Percentiles rank a stretch among this genome's conserved stretches.
phyloP scores from a whole-genome alignment of 2,797 vertebrate genomes.

The Prunella strophiata region DNA sequence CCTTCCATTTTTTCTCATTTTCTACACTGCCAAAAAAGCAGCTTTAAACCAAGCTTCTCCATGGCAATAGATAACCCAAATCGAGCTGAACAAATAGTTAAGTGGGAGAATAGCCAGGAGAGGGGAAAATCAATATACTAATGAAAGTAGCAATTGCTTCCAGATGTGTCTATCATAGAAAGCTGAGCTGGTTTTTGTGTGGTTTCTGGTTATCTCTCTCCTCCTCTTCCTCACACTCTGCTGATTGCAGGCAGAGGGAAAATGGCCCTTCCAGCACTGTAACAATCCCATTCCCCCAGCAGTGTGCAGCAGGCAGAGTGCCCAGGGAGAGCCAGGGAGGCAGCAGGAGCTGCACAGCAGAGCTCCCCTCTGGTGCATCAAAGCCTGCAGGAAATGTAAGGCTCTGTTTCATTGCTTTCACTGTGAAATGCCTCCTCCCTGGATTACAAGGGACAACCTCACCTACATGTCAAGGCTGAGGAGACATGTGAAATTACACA shows the following conservation, averaged over 20 bases:
- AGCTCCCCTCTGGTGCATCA: not conserved
- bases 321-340: not conserved
- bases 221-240: not conserved
- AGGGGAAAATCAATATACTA: not conserved
- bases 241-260: not conserved
- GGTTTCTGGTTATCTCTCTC: not conserved
- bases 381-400: conserved; percentile 25
- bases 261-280: not conserved
- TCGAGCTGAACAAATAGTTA: conserved; percentile 22
- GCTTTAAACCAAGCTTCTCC: not conserved
- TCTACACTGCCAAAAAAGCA: not conserved
- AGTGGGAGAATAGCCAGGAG: not conserved
- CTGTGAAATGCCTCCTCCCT: not conserved
- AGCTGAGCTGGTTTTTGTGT: not conserved
- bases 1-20: conserved; percentile 4
- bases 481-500: not conserved
- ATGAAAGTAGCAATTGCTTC: not conserved
- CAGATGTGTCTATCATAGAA: not conserved
- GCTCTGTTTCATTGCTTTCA: conserved; percentile 10
- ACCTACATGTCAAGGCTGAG: conserved; percentile 7
- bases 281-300: not conserved
- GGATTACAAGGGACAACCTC: not conserved
- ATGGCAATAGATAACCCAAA: not conserved
- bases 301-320: rapidly evolving
- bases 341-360: rapidly evolving